A percentile compares a stretch with the other conserved stretches of the same genome.
phyloP scores from a whole-genome alignment of 2,888 invertebrate genomes.

The Agonum fuliginosum region DNA sequence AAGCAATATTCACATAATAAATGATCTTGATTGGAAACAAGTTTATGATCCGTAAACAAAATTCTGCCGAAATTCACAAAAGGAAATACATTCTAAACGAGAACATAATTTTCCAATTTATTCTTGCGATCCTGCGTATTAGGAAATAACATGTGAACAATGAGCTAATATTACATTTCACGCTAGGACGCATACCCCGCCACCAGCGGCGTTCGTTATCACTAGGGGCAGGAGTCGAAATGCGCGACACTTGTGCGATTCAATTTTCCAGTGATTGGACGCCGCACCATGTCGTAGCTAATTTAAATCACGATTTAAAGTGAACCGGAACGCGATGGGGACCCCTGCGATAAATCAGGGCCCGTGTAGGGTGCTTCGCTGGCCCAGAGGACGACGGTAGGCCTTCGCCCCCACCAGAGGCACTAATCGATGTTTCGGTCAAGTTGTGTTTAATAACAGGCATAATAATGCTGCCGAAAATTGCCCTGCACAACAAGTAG shows the following conservation, averaged over 20 bases:
- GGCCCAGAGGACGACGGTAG: constrained; percentile 49
- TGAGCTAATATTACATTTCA: constrained; percentile 47
- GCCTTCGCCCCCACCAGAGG: constrained; percentile 11
- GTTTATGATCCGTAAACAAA: constrained; percentile 24
- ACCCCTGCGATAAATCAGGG: constrained; percentile 70
- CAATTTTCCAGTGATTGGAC: constrained; percentile 74
- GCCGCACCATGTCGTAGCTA: constrained; percentile 68
- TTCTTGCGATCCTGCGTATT: background rate
- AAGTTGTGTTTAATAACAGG: constrained; percentile 56
- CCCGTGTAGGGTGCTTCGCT: constrained; percentile 64
- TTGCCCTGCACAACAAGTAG: too few species aligned
- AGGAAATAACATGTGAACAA: constrained; percentile 35
- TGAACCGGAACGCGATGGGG: constrained; percentile 69
- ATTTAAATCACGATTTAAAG: constrained; percentile 73
- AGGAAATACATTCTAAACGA: constrained; percentile 7
- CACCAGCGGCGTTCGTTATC: constrained; percentile 35
- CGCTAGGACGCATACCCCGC: constrained; percentile 7
- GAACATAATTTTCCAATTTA: constrained; percentile 29
- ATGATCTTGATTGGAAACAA: background rate
- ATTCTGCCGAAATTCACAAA: constrained; percentile 23
- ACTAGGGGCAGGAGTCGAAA: constrained; percentile 30
- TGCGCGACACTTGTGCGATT: constrained; percentile 65
- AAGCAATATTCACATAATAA: too few species aligned
- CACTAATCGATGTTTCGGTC: constrained; percentile 58
- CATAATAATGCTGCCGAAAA: constrained; percentile 42